These are phyloP conservation scores for Dipus sagitta DNA, from an alignment of 2,797 vertebrate species.

Conservation along the genomic window DNA sequence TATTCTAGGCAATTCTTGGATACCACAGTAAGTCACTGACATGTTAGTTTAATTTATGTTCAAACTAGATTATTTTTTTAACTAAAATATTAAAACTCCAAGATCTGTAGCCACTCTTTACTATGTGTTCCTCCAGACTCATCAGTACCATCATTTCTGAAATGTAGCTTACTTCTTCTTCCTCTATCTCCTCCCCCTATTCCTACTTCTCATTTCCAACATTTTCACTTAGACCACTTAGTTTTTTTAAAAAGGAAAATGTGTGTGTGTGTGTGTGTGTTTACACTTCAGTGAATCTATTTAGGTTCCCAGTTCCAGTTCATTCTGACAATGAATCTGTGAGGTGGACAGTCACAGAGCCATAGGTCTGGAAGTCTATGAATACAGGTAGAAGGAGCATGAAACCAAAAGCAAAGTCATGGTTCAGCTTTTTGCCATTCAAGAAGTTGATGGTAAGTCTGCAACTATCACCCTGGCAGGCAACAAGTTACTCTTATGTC, in stretches of 20 bases:
- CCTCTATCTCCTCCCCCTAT: background rate
- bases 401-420: background rate
- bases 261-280: background rate
- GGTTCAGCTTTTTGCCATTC: background rate
- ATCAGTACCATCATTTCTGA: background rate
- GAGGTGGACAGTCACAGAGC: background rate
- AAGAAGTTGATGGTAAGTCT: background rate
- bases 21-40: background rate
- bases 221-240: conserved; percentile 81
- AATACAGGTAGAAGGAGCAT: background rate
- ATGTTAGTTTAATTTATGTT: conserved; percentile 27
- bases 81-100: conserved; percentile 4
- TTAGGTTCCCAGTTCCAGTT: background rate
- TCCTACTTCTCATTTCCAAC: conserved; percentile 73
- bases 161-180: conserved; percentile 36
- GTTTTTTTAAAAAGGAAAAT: conserved; percentile 83
- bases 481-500: background rate
- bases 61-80: conserved; percentile 40
- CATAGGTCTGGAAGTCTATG: background rate
- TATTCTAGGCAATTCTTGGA: conserved; percentile 7
- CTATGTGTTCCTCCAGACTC: conserved; percentile 40
- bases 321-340: background rate
- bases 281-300: background rate
- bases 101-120: background rate
- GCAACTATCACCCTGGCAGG: background rate